Evolutionary conservation across 2,888 invertebrate genomes (phyloP), one percentile per base, ranked within the genome.

Genomic region (Chirona hameri): DNA sequence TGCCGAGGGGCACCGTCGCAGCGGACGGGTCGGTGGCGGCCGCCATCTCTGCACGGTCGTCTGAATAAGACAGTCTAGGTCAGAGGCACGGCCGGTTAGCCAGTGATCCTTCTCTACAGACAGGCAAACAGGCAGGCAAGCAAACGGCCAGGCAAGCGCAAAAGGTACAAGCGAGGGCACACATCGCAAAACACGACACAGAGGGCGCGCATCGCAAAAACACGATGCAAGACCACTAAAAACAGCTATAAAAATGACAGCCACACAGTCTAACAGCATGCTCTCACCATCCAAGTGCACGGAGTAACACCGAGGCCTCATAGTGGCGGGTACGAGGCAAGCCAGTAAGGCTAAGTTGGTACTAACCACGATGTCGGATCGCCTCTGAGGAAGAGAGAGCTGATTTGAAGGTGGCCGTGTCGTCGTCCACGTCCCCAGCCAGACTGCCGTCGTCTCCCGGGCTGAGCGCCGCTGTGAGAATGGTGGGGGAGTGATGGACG

Each of bases 371-470:
- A 2, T 10, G 39, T 0, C 76, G 39, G 76, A 76, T 39, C 7
- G 76, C 76, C 24, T 76, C 76, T 9, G 76, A 76, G 1, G 76
- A 76, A 7, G 76, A 46, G 21, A 76, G 76, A 39, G 76, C 76
- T 39, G 76, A 76, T 21, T 76, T 76, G 46, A 76, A 76, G 39
- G 76, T 76, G 76, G 46, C 27, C 24, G 76, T 76, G 76, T 76
- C 76, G 7, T 76, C 76, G 39, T 76, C 76, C 5, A 5, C 21
- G 72, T 72, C 72, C 29, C 72, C 31, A 31, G 72, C 18, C 21
- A 76, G 24, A 39, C 46, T 24, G 76, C 39, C 76, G 24, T 76
- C 76, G 3, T 9, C 72, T 18, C 7, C 72, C 18, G 69, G 24
- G 18, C 60, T 60, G 65, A n/a, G 9, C 3, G 21, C 72, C 72